Conservation (phyloP, 2,113 vertebrate genomes). For the Boleophthalmus pectinirostris region DNA sequence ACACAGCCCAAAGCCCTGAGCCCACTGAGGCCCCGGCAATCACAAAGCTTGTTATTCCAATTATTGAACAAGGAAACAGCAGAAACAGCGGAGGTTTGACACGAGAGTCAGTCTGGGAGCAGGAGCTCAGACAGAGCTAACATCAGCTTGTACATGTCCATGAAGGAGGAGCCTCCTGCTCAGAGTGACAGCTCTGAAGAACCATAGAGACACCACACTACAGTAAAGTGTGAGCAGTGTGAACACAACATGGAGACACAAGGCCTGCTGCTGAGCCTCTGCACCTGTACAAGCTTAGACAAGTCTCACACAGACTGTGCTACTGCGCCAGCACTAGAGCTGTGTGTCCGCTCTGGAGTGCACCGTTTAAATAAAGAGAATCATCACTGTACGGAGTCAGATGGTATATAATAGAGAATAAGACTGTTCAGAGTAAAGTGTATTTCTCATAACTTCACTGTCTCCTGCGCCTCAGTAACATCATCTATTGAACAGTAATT, state of each 20-base stretch:
- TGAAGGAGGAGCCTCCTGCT: constrained; percentile 64
- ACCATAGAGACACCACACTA: constrained; percentile 54
- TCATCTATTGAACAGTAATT: constrained; percentile 32
- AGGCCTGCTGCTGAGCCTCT: constrained; percentile 45
- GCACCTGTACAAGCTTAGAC: constrained; percentile 21
- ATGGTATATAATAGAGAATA: neutral
- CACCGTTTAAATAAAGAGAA: neutral
- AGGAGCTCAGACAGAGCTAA: constrained; percentile 46
- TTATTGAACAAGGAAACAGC: constrained; percentile 64
- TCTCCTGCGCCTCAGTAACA: constrained; percentile 28
- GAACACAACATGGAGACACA: constrained; percentile 38
- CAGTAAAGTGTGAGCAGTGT: constrained; percentile 23
- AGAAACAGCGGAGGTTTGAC: constrained; percentile 61
- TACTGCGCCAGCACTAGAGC: neutral
- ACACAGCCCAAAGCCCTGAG: constrained; percentile 58
- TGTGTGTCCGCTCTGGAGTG: neutral
- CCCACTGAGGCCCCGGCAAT: constrained; percentile 63
- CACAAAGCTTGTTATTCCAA: constrained; percentile 68
- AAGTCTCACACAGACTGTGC: constrained; percentile 6
- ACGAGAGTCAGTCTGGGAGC: constrained; percentile 52
- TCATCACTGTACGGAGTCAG: neutral
- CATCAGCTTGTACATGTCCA: constrained; percentile 67
- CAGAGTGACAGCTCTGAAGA: constrained; percentile 30
- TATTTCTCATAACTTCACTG: neutral
- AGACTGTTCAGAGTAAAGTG: neutral